Conservation (phyloP, 1,140 invertebrate genomes). For the Callitettix versicolor region DNA sequence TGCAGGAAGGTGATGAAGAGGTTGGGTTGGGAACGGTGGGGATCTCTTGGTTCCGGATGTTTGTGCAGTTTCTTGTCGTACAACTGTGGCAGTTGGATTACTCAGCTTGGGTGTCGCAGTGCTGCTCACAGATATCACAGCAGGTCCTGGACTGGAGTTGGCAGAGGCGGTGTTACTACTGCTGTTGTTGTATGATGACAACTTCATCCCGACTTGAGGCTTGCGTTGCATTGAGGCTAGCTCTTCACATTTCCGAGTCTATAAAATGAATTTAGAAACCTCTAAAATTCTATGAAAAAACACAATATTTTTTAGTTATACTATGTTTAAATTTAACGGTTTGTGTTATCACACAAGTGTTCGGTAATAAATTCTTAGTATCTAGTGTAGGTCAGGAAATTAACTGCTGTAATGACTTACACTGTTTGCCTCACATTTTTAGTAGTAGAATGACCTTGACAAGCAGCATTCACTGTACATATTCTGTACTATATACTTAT, state of each 20-base stretch:
- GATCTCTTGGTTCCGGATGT: not conserved
- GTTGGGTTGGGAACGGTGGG: not conserved
- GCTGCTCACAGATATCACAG: not conserved
- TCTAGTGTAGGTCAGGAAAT: too few species aligned
- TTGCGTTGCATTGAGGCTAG: not conserved
- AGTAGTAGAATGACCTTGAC: too few species aligned
- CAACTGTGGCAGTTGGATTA: too few species aligned
- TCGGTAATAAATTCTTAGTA: too few species aligned
- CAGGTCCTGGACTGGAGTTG: constrained; percentile 1
- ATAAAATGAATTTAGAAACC: not conserved
- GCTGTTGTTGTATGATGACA: constrained; percentile 4
- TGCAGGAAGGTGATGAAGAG: not conserved
- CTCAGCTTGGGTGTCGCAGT: not conserved
- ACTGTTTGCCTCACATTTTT: too few species aligned
- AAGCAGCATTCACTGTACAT: too few species aligned
- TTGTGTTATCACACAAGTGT: too few species aligned
- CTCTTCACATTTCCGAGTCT: constrained; percentile 5
- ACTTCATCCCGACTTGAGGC: constrained; percentile 5
- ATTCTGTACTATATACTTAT: too few species aligned
- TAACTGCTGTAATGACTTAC: too few species aligned
- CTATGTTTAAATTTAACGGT: too few species aligned
- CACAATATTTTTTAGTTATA: too few species aligned
- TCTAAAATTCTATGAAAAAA: too few species aligned
- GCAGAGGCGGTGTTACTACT: not conserved
- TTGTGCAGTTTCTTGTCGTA: not conserved